Evolutionary conservation across 2,888 invertebrate genomes (phyloP).

Genomic region (Mimumesa dahlbomi): DNA sequence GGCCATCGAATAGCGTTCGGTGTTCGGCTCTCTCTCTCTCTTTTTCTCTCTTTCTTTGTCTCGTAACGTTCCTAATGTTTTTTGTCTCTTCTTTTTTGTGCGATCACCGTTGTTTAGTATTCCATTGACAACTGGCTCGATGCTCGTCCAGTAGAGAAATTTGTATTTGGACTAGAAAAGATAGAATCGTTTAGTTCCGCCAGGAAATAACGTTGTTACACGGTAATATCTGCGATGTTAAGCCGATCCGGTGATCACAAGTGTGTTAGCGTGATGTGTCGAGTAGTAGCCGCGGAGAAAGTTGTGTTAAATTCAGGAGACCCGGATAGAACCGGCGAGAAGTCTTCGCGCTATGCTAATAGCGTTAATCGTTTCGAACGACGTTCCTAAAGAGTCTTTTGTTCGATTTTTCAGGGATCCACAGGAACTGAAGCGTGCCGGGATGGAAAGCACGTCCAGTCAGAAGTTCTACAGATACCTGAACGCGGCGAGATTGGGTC

Average conservation of each 20-base stretch:
- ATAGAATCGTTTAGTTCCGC: slow-evolving; percentile 42
- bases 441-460: slow-evolving; percentile 86
- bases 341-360: not conserved
- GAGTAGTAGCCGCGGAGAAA: too few species aligned
- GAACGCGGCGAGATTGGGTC: slow-evolving; percentile 91
- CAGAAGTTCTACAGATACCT: slow-evolving; percentile 89
- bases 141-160: not conserved
- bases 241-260: too few species aligned
- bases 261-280: too few species aligned
- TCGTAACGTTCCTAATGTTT: not conserved
- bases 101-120: not conserved
- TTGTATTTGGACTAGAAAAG: slow-evolving; percentile 18
- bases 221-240: too few species aligned
- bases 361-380: not conserved
- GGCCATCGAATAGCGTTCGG: slow-evolving; percentile 53
- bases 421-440: slow-evolving; percentile 86
- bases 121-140: not conserved
- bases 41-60: slow-evolving; percentile 28
- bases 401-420: slow-evolving; percentile 86
- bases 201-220: not conserved
- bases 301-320: too few species aligned
- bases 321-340: not conserved
- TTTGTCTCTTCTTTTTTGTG: too few species aligned
- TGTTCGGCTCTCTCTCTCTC: slow-evolving; percentile 34
- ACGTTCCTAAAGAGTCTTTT: not conserved